Percentiles rank a stretch among this genome's conserved stretches.
Evolutionary conservation across 2,797 vertebrate genomes (phyloP).

Genomic region (Otus scops): DNA sequence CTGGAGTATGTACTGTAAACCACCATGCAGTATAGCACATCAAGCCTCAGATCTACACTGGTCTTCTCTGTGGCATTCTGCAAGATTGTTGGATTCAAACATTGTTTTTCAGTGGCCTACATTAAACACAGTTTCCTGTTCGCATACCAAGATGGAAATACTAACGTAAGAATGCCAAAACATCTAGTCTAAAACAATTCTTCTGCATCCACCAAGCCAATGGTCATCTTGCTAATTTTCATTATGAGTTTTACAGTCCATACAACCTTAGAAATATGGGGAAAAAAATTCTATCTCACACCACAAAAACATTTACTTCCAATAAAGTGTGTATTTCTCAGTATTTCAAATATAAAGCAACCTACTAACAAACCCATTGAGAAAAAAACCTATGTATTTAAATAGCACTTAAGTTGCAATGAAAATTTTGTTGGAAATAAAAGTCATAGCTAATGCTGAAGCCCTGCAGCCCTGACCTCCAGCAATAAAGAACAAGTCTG

Average conservation of each 20-base stretch:
- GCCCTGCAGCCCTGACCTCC: not conserved
- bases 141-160: not conserved
- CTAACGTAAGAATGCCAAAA: not conserved
- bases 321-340: not conserved
- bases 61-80: not conserved
- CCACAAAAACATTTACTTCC: not conserved
- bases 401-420: not conserved
- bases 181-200: not conserved
- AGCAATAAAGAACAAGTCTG: not conserved
- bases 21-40: not conserved
- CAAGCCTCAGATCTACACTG: not conserved
- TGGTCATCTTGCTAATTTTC: not conserved
- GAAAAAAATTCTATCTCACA: not conserved
- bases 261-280: not conserved
- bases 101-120: not conserved
- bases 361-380: not conserved
- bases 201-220: not conserved
- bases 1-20: not conserved
- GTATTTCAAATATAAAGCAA: not conserved
- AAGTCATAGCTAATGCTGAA: not conserved
- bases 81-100: not conserved
- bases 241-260: not conserved
- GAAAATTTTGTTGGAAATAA: not conserved
- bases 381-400: not conserved
- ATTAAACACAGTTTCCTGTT: not conserved